phyloP scores from a whole-genome alignment of 2,797 vertebrate genomes.

The Rousettus madagascariensis region DNA sequence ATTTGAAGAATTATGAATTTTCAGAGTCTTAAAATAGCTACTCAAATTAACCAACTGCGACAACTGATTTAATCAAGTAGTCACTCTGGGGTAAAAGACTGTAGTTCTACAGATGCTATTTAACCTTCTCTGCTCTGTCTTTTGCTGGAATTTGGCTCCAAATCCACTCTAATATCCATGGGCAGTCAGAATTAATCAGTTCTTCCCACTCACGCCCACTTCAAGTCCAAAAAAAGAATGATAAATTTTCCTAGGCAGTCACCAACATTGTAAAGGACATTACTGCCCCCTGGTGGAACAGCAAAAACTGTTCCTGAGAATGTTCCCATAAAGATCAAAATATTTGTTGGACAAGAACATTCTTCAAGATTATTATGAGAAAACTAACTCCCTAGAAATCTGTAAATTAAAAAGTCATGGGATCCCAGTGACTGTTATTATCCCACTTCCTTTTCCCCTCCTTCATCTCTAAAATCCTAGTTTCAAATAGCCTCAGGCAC shows the following conservation, averaged over 20 bases:
- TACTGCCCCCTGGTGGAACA: slow-evolving; percentile 63
- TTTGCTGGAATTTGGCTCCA: neutral
- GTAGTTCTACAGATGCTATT: neutral
- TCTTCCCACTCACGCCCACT: neutral
- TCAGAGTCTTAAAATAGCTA: neutral
- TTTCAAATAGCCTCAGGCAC: neutral
- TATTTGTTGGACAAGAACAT: neutral
- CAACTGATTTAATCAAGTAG: neutral
- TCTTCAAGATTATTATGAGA: neutral
- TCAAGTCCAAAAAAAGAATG: neutral
- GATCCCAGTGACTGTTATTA: neutral
- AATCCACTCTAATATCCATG: neutral
- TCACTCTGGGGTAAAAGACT: neutral
- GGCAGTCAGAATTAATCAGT: neutral
- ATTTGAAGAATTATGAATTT: neutral
- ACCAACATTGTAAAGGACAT: neutral
- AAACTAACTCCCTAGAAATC: neutral
- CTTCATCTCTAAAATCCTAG: neutral
- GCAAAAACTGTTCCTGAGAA: neutral
- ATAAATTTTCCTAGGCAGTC: neutral
- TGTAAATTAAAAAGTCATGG: neutral
- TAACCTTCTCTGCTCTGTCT: neutral
- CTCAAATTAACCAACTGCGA: neutral
- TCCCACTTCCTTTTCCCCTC: neutral
- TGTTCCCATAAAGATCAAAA: neutral